These are phyloP conservation scores for Canis aureus DNA, from an alignment of 2,113 vertebrate genomes.

Conservation along the genomic window DNA sequence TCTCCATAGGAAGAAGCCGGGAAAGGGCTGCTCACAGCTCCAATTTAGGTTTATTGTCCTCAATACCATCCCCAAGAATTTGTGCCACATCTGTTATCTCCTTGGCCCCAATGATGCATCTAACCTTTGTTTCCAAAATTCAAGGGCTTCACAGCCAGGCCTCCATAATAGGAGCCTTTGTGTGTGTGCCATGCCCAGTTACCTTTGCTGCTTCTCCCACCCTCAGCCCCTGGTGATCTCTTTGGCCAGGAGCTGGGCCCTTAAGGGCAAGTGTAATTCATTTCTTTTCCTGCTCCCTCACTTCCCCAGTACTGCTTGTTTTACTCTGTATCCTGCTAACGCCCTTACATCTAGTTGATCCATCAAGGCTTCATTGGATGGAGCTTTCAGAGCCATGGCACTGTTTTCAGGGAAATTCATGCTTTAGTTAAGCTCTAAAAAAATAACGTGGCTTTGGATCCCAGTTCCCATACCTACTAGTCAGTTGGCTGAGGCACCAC, in stretches of 20 bases:
- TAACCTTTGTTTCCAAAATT: not conserved
- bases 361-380: not conserved
- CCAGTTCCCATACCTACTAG: not conserved
- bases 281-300: not conserved
- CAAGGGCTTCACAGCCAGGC: not conserved
- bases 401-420: not conserved
- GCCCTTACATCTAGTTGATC: not conserved
- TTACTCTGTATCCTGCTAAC: not conserved
- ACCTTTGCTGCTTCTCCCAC: not conserved
- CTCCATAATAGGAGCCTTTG: not conserved
- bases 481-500: not conserved
- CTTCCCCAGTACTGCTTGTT: not conserved
- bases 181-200: not conserved
- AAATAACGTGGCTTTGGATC: not conserved
- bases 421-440: not conserved
- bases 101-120: not conserved
- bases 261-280: not conserved
- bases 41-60: not conserved
- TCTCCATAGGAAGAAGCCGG: not conserved
- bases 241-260: not conserved
- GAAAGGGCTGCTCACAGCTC: not conserved
- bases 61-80: not conserved
- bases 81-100: not conserved
- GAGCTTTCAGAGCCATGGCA: not conserved
- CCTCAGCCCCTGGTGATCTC: not conserved